Evolutionary conservation across 2,888 invertebrate species (phyloP), one percentile per base, ranked within the genome.

Genomic region (Pachydiplax longipennis): DNA sequence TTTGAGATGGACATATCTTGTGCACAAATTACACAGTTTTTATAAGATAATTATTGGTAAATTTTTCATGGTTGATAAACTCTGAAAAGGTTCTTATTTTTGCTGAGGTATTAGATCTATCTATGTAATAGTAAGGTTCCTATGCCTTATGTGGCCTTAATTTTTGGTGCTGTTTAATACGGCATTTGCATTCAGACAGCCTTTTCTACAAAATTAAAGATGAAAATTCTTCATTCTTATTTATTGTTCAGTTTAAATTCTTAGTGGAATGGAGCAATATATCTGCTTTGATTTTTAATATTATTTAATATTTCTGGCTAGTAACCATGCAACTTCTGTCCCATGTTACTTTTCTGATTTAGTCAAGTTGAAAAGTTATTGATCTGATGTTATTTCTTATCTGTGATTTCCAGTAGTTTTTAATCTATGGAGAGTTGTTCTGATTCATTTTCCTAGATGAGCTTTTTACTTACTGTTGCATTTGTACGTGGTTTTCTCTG

Each of bases 1-100:
- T 61, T 87, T 87, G 40, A 81, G 87, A 87, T 35, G 37, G 61
- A 58, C 37, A 87, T 87, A 87, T 87, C 87, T 53, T 35, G n/a
- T 61, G 87, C 87, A 87, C 87, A 37, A 61, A 22, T 18, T 37
- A 87, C 35, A 61, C 35, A 61, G 10, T 37, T 53, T 53, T n/a
- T 82, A 31, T 6, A 40, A 40, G 25, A 53, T 58, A 61, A 10
- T 22, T 87, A 58, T 58, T 87, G 53, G 35, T 87, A 61, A 13
- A 61, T 87, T 87, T 35, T 58, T 37, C 53, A 12, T 87, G 58
- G 18, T 61, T 15, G 12, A 73, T 44, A 58, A 22, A 61, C 61
- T 37, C 22, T n/a, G 12, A 31, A 37, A 61, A 22, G n/a, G 35
- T 25, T 58, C 37, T 35, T 61, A 87, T 61, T 87, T 87, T 61